Conservation (phyloP, 2,113 vertebrate species). For the Murina feae region DNA sequence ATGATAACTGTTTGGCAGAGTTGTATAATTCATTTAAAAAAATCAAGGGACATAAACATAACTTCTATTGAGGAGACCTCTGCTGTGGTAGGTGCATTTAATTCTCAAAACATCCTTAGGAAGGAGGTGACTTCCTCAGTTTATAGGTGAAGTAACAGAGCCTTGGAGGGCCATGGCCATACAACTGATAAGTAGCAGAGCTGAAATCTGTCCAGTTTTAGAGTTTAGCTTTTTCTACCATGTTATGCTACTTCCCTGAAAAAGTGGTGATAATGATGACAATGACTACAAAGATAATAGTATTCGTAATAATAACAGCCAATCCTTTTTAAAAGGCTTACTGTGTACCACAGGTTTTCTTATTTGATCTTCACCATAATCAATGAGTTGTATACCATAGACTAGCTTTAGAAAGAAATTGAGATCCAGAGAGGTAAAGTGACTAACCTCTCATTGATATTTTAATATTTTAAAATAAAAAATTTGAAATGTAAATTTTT, state of each 20-base stretch:
- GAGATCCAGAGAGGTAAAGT: neutral
- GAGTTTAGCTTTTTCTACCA: neutral
- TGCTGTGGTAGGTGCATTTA: neutral
- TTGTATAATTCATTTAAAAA: neutral
- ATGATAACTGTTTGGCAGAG: neutral
- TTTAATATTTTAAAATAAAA: conserved; percentile 34
- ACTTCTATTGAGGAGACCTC: neutral
- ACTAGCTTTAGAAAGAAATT: neutral
- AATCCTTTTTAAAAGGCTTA: neutral
- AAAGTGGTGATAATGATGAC: neutral
- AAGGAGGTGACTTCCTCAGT: neutral
- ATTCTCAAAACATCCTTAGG: neutral
- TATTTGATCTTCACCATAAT: neutral
- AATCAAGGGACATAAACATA: neutral
- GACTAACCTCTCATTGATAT: neutral
- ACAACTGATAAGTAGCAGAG: neutral
- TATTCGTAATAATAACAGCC: neutral
- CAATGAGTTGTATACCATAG: neutral
- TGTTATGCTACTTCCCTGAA: neutral
- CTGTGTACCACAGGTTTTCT: neutral
- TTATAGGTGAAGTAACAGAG: neutral
- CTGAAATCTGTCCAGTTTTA: neutral
- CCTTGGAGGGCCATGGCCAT: neutral
- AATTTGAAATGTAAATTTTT: neutral
- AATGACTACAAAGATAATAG: neutral